These are phyloP conservation scores for Melanotus villosus DNA, from an alignment of 2,888 invertebrate species.

Conservation along the genomic window DNA sequence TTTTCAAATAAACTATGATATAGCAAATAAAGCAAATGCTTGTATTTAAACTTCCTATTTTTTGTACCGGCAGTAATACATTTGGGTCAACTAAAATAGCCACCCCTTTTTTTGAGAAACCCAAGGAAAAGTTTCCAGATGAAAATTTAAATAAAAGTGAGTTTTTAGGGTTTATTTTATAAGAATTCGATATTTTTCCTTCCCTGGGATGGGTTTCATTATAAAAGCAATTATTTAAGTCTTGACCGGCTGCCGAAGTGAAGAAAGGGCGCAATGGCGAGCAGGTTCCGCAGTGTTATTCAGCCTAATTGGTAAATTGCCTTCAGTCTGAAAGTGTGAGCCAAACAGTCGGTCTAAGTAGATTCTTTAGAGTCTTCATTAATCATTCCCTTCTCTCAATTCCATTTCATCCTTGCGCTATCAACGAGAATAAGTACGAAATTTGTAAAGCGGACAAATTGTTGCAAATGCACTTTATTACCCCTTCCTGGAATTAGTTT, in stretches of 20 bases:
- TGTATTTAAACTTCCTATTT: too few relatives aligned
- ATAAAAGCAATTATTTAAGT: conserved; percentile 21
- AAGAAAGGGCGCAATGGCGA: conserved; percentile 18
- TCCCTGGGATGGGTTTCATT: neutral
- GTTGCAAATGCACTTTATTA: conserved; percentile 41
- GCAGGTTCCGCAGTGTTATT: conserved; percentile 33
- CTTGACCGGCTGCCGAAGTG: conserved; percentile 1
- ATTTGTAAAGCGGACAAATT: conserved; percentile 45
- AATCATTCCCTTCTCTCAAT: conserved; percentile 57
- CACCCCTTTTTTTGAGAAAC: too few relatives aligned
- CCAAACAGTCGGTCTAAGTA: conserved; percentile 52
- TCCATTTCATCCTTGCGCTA: conserved; percentile 47
- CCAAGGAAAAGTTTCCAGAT: too few relatives aligned
- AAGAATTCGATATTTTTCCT: too few relatives aligned
- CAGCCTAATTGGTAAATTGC: conserved; percentile 52
- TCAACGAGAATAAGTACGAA: conserved; percentile 45
- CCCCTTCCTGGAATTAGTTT: conserved; percentile 33
- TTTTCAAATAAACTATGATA: too few relatives aligned
- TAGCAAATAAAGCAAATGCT: too few relatives aligned
- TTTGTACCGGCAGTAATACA: too few relatives aligned
- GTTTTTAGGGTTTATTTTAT: too few relatives aligned
- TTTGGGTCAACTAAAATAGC: too few relatives aligned
- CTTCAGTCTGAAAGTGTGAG: conserved; percentile 55
- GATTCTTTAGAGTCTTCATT: conserved; percentile 60
- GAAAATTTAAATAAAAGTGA: too few relatives aligned